Percentiles rank a stretch among this genome's conserved stretches.
phyloP scores from a whole-genome alignment of 2,888 invertebrate genomes.

The Macrostomum cliftonense region DNA sequence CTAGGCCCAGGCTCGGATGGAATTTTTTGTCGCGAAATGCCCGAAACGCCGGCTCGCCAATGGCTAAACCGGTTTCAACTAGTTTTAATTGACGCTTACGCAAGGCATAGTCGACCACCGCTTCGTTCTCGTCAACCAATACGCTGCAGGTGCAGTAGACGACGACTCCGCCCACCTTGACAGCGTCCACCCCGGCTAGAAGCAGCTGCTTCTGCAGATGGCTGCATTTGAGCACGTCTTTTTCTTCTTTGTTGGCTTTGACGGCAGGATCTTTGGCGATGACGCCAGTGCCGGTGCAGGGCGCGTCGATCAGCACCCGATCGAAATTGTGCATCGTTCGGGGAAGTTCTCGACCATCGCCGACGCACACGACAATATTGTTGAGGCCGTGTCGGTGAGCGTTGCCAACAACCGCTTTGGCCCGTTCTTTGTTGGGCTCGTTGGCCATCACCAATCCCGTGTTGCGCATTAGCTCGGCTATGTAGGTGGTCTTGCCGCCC shows the following conservation, averaged over 20 bases:
- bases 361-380: conserved; percentile 68
- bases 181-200: conserved; percentile 83
- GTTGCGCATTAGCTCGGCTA: conserved; percentile 40
- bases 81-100: conserved; percentile 73
- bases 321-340: conserved; percentile 75
- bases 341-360: conserved; percentile 71
- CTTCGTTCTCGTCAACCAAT: conserved; percentile 91
- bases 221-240: conserved; percentile 44
- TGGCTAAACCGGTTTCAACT: conserved; percentile 60
- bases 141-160: conserved; percentile 98
- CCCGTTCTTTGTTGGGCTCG: conserved; percentile 68
- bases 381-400: conserved; percentile 84
- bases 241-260: conserved; percentile 55
- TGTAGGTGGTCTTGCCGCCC: conserved; percentile 93
- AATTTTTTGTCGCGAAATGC: conserved; percentile 37
- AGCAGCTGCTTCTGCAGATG: conserved; percentile 78
- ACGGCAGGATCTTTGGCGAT: conserved; percentile 90
- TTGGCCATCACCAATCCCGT: conserved; percentile 76
- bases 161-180: conserved; percentile 71
- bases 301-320: conserved; percentile 82
- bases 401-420: conserved; percentile 69
- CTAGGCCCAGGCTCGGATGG: conserved; percentile 68
- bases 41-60: background rate
- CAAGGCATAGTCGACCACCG: conserved; percentile 81
- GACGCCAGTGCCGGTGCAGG: conserved; percentile 93